Base-by-base conservation (phyloP, 1,140 invertebrate genomes). In the Euwallacea fornicatus region DNA sequence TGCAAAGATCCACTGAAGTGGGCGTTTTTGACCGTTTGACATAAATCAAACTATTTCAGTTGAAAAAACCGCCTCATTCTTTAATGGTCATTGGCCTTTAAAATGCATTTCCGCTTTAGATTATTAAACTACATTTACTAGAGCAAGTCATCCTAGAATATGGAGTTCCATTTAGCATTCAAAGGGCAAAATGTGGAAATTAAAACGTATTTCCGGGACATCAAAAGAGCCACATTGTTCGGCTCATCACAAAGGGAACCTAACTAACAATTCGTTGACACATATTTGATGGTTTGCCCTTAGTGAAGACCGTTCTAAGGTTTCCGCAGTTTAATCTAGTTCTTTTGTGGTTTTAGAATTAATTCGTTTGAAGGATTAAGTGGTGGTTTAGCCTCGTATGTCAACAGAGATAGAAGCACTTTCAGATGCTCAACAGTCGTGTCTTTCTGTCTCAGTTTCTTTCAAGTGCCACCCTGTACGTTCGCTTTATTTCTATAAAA, bases 201-300 rank as follows among this genome's bases (percentile, higher is more conserved):
- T 71, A 64, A 71, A 71, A 64, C 67, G 67, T 62, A 69, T 62
- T 69, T 69, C 67, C 67, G 67, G 67, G 9, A 46, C 44, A 15
- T 69, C 44, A 62, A 69, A 69, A 46, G 55, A 50, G 6, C 58
- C 47, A 56, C 21, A 60, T 68, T 68, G 21, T 66, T 66, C 33
- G 54, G 10, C 15, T 15, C 8, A 13, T 46, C 7, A 56, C 54
- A 68, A 60, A 47, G 43, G 66, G 43, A 66, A 16, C 66, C 53
- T 10, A 41, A 44, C 47, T 60, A 68, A 60, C 66, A 54, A 68
- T 44, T 59, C 66, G 54, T 68, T 68, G 66, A 68, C 66, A 33
- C 21, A 33, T 33, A 33, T 33, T 33, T 68, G 66, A 68, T 53
- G 66, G 66, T 60, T 60, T 68, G 21, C 65, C 15, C 41, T 42